phyloP scores from a whole-genome alignment of 2,888 invertebrate genomes.

The Bellardia pandia region DNA sequence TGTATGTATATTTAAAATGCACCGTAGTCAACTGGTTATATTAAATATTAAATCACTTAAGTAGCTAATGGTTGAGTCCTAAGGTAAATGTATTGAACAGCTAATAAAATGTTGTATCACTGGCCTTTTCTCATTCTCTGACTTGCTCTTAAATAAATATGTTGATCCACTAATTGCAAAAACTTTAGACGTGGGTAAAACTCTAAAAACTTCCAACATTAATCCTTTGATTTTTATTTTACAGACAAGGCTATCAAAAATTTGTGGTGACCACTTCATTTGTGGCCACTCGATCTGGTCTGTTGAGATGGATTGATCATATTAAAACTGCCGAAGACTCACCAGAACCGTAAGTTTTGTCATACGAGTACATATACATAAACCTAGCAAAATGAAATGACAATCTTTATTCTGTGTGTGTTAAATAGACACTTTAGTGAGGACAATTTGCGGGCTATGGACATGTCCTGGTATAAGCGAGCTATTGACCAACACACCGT shows the following conservation, averaged over 20 bases:
- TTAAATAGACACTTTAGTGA: conserved; percentile 91
- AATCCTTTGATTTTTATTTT: conserved; percentile 47
- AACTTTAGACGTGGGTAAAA: conserved; percentile 1
- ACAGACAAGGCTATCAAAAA: conserved; percentile 94
- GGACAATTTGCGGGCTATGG: conserved; percentile 91
- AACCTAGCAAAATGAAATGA: neutral
- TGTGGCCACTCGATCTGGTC: conserved; percentile 95
- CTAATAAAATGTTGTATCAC: neutral
- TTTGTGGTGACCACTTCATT: conserved; percentile 93
- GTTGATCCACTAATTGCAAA: neutral
- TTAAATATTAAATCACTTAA: too few relatives aligned
- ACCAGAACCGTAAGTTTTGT: conserved; percentile 88
- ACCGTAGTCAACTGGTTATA: too few relatives aligned
- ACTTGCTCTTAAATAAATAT: neutral
- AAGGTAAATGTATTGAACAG: neutral
- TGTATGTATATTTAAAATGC: too few relatives aligned
- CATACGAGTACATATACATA: conserved; percentile 55
- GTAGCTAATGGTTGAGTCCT: too few relatives aligned
- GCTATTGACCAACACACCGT: conserved; percentile 95
- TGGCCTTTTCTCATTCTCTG: neutral
- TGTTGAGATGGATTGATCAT: conserved; percentile 94
- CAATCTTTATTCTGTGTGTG: neutral
- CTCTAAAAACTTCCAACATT: neutral
- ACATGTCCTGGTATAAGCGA: conserved; percentile 95
- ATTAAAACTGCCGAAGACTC: conserved; percentile 85